Base-by-base conservation (phyloP, 2,797 vertebrate species). In the Characodon lateralis region DNA sequence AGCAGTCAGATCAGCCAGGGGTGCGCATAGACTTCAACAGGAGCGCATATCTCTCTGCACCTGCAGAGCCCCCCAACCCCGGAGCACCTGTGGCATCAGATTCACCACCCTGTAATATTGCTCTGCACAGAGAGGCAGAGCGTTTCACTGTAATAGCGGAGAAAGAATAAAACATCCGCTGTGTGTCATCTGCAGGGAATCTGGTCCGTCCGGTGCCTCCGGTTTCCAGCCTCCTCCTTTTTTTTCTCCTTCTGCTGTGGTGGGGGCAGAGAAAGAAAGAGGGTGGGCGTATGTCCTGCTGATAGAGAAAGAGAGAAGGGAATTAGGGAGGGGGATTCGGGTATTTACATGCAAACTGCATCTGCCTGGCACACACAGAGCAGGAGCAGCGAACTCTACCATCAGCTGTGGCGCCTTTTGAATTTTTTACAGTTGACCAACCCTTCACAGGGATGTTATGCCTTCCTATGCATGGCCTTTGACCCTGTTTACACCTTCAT, bases 121-220 rank as follows among this genome's bases (percentile, higher is more conserved):
- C 22, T 46, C 41, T 46, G 66, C 22, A 43, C 39, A 69, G 24
- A 68, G 65, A 69, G 63, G 22, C 66, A 14, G 66, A 43, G 76
- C 85, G 85, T 87, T 85, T 84, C 78, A 72, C 66, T 46, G 65
- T 61, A 39, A 35, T 71, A 63, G 61, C 63, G 75, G 35, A 48
- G 51, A 39, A 20, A 5, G 50, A 59, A 56, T 26, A 26, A 28
- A 66, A 46, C 56, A 58, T 50, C 63, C 63, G n/a, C 39, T 58
- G 66, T 43, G 61, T 83, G 83, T 92, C 91, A 91, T 66, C 76
- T 26, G 46, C 20, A 26, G 71, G 84, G 88, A 92, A 93, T 95
- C 94, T 85, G 76, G 95, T 94, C 82, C 24, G 80, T 90, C 95
- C 82, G 53, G 92, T 83, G 79, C 41, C 79, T 88, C 91, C 76